Evolutionary conservation across 2,113 vertebrate species (phyloP).

Genomic region (Psophia crepitans): DNA sequence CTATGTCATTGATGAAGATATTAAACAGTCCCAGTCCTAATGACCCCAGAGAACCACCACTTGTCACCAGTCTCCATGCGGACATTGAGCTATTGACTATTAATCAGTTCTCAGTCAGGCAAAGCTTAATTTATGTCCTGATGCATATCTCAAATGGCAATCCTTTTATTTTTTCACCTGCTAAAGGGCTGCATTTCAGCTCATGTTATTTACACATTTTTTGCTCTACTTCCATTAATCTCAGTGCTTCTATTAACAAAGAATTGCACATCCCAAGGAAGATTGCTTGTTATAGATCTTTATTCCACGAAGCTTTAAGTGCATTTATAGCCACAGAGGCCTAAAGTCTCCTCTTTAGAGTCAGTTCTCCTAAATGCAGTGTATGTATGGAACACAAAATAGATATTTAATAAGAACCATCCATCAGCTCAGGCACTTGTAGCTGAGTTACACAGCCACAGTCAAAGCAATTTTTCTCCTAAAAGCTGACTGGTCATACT

Average conservation of each 20-base stretch:
- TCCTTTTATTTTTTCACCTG: neutral
- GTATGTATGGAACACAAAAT: neutral
- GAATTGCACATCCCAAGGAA: neutral
- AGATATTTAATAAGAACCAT: neutral
- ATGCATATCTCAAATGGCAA: neutral
- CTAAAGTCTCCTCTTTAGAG: neutral
- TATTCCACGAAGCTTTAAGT: neutral
- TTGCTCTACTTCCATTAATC: neutral
- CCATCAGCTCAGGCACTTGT: neutral
- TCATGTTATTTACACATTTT: neutral
- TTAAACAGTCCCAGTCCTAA: no score
- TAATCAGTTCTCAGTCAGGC: neutral
- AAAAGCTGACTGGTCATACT: neutral
- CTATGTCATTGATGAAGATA: no score
- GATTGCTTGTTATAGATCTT: neutral
- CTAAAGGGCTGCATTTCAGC: neutral
- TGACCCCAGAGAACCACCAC: no score
- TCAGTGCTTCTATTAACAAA: neutral
- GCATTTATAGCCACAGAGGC: neutral
- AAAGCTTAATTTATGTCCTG: neutral
- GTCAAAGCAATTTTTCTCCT: neutral
- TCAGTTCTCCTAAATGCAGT: neutral
- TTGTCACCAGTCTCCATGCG: no score
- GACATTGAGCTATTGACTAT: no score
- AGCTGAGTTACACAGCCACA: neutral